Base-by-base conservation (phyloP, 2,797 vertebrate species). In the Ctenopoma kingsleyae region DNA sequence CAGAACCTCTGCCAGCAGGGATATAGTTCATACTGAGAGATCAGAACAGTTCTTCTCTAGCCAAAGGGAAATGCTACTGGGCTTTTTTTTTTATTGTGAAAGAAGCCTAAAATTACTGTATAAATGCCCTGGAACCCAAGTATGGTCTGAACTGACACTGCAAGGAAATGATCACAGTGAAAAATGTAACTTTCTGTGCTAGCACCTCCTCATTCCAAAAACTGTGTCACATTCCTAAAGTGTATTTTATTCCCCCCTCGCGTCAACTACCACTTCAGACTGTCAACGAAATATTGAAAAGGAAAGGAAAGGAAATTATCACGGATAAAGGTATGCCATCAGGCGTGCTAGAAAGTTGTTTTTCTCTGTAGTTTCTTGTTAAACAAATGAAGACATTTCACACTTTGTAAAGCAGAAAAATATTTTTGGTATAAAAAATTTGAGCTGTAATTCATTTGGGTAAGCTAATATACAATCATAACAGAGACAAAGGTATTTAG, bases 1-100 rank as follows among this genome's bases (percentile, higher is more conserved):
- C 87, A 91, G 87, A 91, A 86, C 80, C 87, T 84, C 65, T 87
- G 85, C 83, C 84, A 89, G 87, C 71, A 87, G 85, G 85, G 84
- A 87, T 78, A 88, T 16, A 74, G 59, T 75, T 81, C 30, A 76
- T 71, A 90, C 84, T 85, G 80, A 74, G 84, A 87, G 84, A 91
- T 88, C 88, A 85, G 72, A 88, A 82, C 71, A 81, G 54, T 71
- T 80, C 78, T 87, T 80, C 74, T 84, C 65, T 86, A 60, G 84
- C 84, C 80, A 90, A 86, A 89, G 81, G 88, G 89, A 89, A 86
- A 87, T 63, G 80, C 81, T 73, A 83, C 75, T 83, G 84, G 80
- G 85, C 53, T 78, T 88, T 87, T 78, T 88, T 87, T 85, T 84
- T 82, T 78, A 52, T 41, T 46, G 83, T 75, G 74, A 76, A 68